Conservation (phyloP, 2,888 invertebrate genomes). For the Vesta saturnalis region DNA sequence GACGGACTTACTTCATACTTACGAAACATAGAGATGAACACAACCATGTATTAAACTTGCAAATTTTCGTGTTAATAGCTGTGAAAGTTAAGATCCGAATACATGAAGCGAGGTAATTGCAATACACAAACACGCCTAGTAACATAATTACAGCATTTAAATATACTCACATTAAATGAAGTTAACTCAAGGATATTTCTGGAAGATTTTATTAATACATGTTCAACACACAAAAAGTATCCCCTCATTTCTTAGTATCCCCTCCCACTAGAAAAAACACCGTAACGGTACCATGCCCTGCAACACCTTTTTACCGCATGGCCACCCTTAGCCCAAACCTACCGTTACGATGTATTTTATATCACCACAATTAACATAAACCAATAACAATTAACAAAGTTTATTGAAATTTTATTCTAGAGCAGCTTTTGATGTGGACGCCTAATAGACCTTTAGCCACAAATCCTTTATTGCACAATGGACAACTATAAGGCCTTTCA, state of each 20-base stretch:
- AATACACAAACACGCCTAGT: too few species aligned
- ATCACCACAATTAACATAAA: background rate
- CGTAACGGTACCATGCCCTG: background rate
- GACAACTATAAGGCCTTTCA: constrained; percentile 65
- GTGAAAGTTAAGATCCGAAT: too few species aligned
- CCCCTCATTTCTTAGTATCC: too few species aligned
- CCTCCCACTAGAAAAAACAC: background rate
- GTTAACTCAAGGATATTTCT: too few species aligned
- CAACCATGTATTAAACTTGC: too few species aligned
- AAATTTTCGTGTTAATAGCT: too few species aligned
- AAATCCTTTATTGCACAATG: constrained; percentile 66
- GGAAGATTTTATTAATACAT: too few species aligned
- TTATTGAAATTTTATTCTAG: constrained; percentile 25
- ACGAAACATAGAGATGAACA: too few species aligned
- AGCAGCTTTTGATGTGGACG: constrained; percentile 65
- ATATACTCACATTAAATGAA: too few species aligned
- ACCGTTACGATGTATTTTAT: background rate
- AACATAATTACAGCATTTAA: too few species aligned
- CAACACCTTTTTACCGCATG: background rate
- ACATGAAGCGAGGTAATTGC: too few species aligned
- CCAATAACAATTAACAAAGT: constrained; percentile 5
- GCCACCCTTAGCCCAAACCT: constrained; percentile 2
- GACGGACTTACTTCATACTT: too few species aligned
- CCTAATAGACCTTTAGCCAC: constrained; percentile 67
- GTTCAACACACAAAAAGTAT: background rate